phyloP scores from a whole-genome alignment of 2,888 invertebrate genomes.

The Scaptomyza caliginosa region DNA sequence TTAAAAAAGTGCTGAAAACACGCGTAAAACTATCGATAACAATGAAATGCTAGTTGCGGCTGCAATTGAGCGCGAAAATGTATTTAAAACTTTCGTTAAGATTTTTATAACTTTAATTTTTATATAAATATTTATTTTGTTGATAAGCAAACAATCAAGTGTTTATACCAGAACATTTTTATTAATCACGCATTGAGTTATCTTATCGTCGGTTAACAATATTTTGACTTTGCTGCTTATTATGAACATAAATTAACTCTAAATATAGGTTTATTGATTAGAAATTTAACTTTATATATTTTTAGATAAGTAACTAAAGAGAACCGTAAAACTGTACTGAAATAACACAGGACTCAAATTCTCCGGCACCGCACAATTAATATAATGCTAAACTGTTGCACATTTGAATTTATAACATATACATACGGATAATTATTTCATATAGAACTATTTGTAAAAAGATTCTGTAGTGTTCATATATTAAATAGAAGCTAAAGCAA shows the following conservation, averaged over 20 bases:
- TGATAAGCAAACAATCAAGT: not conserved
- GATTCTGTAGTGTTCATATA: constrained; percentile 11
- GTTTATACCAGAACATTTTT: constrained; percentile 12
- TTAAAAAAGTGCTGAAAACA: not conserved
- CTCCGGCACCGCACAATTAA: constrained; percentile 9
- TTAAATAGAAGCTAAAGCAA: constrained; percentile 12
- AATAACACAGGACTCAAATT: constrained; percentile 2
- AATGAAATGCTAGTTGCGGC: not conserved
- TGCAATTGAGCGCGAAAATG: not conserved
- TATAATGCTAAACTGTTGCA: constrained; percentile 8
- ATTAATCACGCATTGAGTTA: constrained; percentile 25
- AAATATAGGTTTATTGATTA: constrained; percentile 8
- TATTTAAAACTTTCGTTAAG: too few relatives aligned
- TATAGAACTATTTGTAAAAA: constrained; percentile 24
- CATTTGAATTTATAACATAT: constrained; percentile 19
- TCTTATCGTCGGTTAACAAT: constrained; percentile 21
- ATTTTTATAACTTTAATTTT: not conserved
- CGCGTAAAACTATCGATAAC: not conserved
- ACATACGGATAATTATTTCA: constrained; percentile 17
- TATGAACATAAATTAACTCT: constrained; percentile 17
- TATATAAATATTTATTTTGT: not conserved
- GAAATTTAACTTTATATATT: constrained; percentile 8
- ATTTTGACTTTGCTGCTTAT: constrained; percentile 16
- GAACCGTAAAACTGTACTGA: constrained; percentile 1
- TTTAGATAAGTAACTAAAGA: not conserved